These are phyloP conservation scores for Sebastes steindachneri DNA, from an alignment of 2,797 vertebrate genomes.

Conservation along the genomic window DNA sequence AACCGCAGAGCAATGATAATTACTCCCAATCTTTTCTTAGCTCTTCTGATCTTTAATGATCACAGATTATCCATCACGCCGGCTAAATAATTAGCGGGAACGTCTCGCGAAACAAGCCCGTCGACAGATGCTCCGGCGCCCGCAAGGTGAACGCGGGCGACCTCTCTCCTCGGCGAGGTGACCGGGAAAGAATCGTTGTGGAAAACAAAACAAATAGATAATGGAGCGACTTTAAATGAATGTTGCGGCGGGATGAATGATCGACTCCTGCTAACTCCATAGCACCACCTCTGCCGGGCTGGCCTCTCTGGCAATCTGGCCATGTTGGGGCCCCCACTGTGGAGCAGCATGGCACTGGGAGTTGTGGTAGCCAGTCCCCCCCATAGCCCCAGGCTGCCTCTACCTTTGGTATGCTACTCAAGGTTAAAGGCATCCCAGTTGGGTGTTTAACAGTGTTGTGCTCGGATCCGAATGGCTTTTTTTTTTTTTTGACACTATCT, in stretches of 20 bases:
- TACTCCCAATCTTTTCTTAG: conserved; percentile 63
- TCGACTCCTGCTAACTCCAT: conserved; percentile 35
- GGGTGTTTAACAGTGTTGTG: conserved; percentile 72
- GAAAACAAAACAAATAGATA: conserved; percentile 68
- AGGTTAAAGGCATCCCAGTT: conserved; percentile 84
- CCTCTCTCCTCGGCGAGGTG: conserved; percentile 17
- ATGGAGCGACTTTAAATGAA: conserved; percentile 48
- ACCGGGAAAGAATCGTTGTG: conserved; percentile 30
- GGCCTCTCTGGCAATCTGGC: conserved; percentile 76
- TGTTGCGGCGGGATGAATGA: conserved; percentile 60
- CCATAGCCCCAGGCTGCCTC: conserved; percentile 75
- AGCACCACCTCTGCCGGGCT: conserved; percentile 54
- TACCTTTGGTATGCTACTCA: conserved; percentile 82
- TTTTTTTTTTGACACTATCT: conserved; percentile 38
- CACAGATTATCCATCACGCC: conserved; percentile 62
- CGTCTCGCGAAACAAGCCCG: conserved; percentile 32
- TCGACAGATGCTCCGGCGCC: conserved; percentile 51
- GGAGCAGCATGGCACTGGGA: conserved; percentile 79
- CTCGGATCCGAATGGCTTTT: conserved; percentile 46
- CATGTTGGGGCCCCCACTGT: conserved; percentile 75
- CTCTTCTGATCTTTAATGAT: conserved; percentile 65
- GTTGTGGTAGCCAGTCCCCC: conserved; percentile 71
- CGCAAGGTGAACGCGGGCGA: conserved; percentile 46
- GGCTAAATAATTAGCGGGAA: conserved; percentile 64
- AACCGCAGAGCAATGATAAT: conserved; percentile 52